Evolutionary conservation across 37 sponge, comb jelly and placozoan genomes (phyloP), one percentile per base, ranked within the genome.

Genomic region (Oopsacas minuta): DNA sequence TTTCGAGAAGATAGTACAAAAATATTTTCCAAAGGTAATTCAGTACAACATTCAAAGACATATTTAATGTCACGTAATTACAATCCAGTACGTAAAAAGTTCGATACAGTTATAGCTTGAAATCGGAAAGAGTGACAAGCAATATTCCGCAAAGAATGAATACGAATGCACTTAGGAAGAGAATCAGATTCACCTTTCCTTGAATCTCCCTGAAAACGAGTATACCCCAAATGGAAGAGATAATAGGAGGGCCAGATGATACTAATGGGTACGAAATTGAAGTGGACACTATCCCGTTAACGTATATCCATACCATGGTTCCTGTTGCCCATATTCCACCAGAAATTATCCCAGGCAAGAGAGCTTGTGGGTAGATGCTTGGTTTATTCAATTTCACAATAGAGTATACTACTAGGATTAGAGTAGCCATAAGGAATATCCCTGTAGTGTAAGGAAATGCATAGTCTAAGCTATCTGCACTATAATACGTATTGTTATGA

Each of bases 311-410:
- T 0, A 83, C 86, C 23, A 52, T 90, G 88, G 85, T 0, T 90
- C 92, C 30, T 81, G 88, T 90, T 22, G 94, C 94, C 94, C 94
- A 94, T 84, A 94, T 88, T 83, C 92, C 90, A 0, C 94, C 94
- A 3, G 90, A 90, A 32, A 91, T 37, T 10, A 94, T 85, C 28
- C 89, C 94, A 39, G 94, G 94, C 1, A 94, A 82, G 35, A 92
- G 87, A 35, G 84, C 85, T 36, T 87, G 85, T 5, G 92, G 89
- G 88, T 91, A 88, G 39, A 94, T 86, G 39, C 34, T 53, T 20
- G 94, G 94, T 38, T 84, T 90, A 91, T 92, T 94, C 81, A 36
- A 0, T 52, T 38, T 89, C 36, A 85, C 34, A 3, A 81, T 37
- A 39, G 84, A 75, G 85, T 94, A 94, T 30, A 88, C 37, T 0